Evolutionary conservation across 2,797 vertebrate species (phyloP).

Genomic region (Paratrypauchen microcephalus): DNA sequence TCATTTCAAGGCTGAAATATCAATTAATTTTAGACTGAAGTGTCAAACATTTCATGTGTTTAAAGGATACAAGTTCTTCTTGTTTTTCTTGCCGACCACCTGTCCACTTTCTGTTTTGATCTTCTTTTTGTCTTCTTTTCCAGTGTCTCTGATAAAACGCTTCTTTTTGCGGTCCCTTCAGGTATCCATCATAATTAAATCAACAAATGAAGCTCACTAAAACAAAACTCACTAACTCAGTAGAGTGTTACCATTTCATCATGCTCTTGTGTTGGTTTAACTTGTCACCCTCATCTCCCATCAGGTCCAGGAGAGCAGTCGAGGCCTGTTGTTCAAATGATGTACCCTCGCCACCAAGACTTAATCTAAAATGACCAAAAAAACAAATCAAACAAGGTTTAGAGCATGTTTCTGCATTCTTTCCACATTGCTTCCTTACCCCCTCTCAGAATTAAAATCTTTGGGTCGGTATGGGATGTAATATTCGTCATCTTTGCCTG

Average conservation of each 20-base stretch:
- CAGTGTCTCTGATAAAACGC: conserved; percentile 85
- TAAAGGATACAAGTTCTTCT: conserved; percentile 93
- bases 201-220: background rate
- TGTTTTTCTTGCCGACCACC: conserved; percentile 85
- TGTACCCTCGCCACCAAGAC: conserved; percentile 73
- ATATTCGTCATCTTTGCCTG: conserved; percentile 78
- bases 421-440: conserved; percentile 69
- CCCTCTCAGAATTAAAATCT: conserved; percentile 92
- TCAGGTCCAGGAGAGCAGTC: conserved; percentile 88
- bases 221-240: background rate
- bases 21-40: background rate
- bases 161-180: conserved; percentile 95
- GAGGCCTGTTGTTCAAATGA: conserved; percentile 90
- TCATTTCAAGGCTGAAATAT: conserved; percentile 11
- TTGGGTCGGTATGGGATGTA: conserved; percentile 92
- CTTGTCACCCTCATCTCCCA: conserved; percentile 87
- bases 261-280: conserved; percentile 82
- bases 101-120: conserved; percentile 85
- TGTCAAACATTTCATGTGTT: background rate
- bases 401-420: background rate
- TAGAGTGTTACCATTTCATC: conserved; percentile 86
- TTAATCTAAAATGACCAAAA: conserved; percentile 74
- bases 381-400: background rate
- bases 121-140: conserved; percentile 89
- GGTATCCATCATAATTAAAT: background rate